A percentile compares a stretch with the other conserved stretches of the same genome.
Evolutionary conservation across 2,113 vertebrate genomes (phyloP).

Genomic region (Salvelinus alpinus): DNA sequence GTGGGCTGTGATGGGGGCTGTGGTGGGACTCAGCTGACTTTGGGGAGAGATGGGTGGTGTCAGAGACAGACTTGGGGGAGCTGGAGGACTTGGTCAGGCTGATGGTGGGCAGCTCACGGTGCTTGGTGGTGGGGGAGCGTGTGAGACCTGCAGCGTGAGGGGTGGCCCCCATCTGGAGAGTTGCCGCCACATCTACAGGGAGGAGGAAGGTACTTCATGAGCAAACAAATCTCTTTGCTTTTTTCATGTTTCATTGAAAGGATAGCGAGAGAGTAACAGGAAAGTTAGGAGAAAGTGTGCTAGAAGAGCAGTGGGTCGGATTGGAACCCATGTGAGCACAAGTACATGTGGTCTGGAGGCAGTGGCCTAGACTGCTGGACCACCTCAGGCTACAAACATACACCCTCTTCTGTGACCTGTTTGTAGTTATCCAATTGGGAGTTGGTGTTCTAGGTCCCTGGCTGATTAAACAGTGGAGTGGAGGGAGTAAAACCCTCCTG

Average conservation of each 20-base stretch:
- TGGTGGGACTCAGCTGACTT: conserved; percentile 59
- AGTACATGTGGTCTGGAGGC: no score
- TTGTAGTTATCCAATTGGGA: background rate
- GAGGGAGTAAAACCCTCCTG: conserved; percentile 40
- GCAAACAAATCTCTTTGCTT: background rate
- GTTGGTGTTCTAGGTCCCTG: conserved; percentile 15
- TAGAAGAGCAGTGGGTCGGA: background rate
- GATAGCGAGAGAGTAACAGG: background rate
- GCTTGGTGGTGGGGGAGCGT: conserved; percentile 67
- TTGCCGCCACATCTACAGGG: conserved; percentile 64
- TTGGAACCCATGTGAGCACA: no score
- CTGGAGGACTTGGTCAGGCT: conserved; percentile 75
- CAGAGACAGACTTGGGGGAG: conserved; percentile 63
- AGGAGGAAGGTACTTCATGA: background rate
- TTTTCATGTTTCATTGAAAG: background rate
- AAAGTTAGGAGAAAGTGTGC: background rate
- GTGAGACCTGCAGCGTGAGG: conserved; percentile 65
- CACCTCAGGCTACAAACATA: no score
- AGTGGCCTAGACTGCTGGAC: no score
- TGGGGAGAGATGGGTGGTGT: conserved; percentile 58
- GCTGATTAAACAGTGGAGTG: conserved; percentile 60
- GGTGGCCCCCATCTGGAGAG: conserved; percentile 61
- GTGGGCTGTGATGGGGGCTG: conserved; percentile 84
- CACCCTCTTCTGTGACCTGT: background rate
- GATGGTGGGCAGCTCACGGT: conserved; percentile 74